Base-by-base conservation (phyloP, 1,140 invertebrate genomes). In the Dendroctonus valens region DNA sequence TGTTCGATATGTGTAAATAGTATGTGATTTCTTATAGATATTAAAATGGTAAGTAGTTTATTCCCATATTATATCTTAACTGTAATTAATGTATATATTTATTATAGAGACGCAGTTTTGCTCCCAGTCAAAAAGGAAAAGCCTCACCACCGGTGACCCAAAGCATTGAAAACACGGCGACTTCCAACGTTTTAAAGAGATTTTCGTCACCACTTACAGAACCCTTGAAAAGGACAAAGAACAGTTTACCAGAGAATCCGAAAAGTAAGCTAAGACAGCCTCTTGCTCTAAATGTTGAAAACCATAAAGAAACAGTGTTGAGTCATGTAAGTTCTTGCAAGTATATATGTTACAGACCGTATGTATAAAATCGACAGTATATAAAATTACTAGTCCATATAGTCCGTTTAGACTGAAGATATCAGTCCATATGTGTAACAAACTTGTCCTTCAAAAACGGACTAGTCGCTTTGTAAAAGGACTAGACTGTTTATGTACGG, bases 61-160 rank as follows among this genome's bases (percentile, higher is more conserved):
- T 26, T 26, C 26, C 26, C 26, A 26, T 26, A 26, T 26, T 3
- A 26, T 26, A 26, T 26, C 1, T 26, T 26, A 26, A 26, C 26
- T 26, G 26, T 26, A 26, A 26, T 2, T 2, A 26, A 26, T 26
- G 26, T 46, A 46, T 46, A 11, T 46, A 2, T 46, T 12, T 46
- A 11, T 46, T 46, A 46, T 67, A 77, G 83, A 76, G 83, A 63
- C 78, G 82, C 66, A 84, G 83, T 73, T 76, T 79, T 70, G 83
- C 83, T 40, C 83, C 84, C 14, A 85, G 84, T 77, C 83, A 84
- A 73, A 73, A 73, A 69, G 78, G 37, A 72, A 79, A 75, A 80
- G 71, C 73, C 71, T 55, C 39, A 71, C 8, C 79, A 78, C 37
- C 41, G 42, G 41, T 41, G 37, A 65, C 5, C 8, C 52, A 48